Conservation (phyloP, 2,888 invertebrate genomes). For the Eristalis pertinax region DNA sequence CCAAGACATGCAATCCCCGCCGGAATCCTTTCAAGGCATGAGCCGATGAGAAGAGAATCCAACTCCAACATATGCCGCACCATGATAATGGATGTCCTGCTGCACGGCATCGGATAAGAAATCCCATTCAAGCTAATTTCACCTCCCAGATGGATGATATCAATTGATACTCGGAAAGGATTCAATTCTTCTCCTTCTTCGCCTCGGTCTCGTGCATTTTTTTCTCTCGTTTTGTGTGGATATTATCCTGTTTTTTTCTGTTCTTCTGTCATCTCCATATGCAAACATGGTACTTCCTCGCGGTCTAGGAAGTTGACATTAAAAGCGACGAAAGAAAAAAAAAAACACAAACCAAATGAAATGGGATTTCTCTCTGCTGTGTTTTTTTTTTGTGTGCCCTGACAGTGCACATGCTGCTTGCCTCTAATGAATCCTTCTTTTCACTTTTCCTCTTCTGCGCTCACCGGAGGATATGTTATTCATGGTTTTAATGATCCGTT, state of each 20-base stretch:
- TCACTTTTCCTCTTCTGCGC: slow-evolving; percentile 24
- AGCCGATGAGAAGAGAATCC: background rate
- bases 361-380: slow-evolving; percentile 41
- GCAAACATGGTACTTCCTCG: slow-evolving; percentile 67
- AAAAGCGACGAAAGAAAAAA: slow-evolving; percentile 21
- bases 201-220: background rate
- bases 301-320: slow-evolving; percentile 70
- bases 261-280: slow-evolving; percentile 17
- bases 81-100: slow-evolving; percentile 45
- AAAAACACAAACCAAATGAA: slow-evolving; percentile 29
- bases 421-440: slow-evolving; percentile 68
- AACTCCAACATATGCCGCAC: slow-evolving; percentile 53
- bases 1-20: slow-evolving; percentile 61
- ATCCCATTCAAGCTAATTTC: slow-evolving; percentile 67
- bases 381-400: slow-evolving; percentile 23
- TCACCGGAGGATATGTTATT: slow-evolving; percentile 55
- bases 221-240: background rate
- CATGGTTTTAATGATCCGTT: slow-evolving; percentile 72
- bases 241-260: background rate
- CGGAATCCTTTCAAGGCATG: slow-evolving; percentile 30
- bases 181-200: slow-evolving; percentile 45
- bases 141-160: slow-evolving; percentile 62
- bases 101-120: slow-evolving; percentile 24
- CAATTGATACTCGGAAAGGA: slow-evolving; percentile 67
- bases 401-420: slow-evolving; percentile 54